A percentile compares a stretch with the other conserved stretches of the same genome.
These are phyloP conservation scores for Ochotona princeps DNA, from an alignment of 2,113 vertebrate species.

Conservation along the genomic window DNA sequence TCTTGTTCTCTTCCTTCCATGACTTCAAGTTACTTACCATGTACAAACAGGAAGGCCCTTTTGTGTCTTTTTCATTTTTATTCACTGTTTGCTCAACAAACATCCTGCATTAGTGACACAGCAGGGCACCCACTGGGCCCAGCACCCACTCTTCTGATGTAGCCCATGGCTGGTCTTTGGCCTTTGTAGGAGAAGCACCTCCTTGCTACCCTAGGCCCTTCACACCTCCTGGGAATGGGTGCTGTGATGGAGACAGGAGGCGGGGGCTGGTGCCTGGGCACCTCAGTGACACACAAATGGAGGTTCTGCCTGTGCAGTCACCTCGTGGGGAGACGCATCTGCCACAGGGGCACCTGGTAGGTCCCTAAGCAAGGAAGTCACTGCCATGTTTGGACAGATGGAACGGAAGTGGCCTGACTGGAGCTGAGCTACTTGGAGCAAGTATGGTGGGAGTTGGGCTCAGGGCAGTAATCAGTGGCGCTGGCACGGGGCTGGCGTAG, in stretches of 20 bases:
- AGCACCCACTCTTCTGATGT: not conserved
- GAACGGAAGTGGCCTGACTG: not conserved
- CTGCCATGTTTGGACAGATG: not conserved
- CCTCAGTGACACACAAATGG: not conserved
- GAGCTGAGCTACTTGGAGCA: not conserved
- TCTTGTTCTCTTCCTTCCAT: not conserved
- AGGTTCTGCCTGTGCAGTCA: not conserved
- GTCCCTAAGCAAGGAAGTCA: not conserved
- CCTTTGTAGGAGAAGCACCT: rapidly evolving
- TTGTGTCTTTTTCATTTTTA: not conserved
- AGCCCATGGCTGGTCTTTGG: not conserved
- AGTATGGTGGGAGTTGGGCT: not conserved
- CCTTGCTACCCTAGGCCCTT: rapidly evolving
- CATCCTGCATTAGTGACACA: rapidly evolving
- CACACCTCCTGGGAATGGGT: not conserved
- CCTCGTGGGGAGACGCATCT: not conserved
- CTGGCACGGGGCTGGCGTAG: not conserved
- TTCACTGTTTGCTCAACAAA: not conserved
- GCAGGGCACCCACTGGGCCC: rapidly evolving
- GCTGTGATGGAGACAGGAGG: rapidly evolving
- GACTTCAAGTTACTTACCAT: not conserved
- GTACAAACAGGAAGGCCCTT: not conserved
- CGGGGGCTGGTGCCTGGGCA: not conserved
- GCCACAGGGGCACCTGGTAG: not conserved
- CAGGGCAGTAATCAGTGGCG: no score